Evolutionary conservation across 2,113 vertebrate genomes (phyloP).

Genomic region (Mastomys natalensis): DNA sequence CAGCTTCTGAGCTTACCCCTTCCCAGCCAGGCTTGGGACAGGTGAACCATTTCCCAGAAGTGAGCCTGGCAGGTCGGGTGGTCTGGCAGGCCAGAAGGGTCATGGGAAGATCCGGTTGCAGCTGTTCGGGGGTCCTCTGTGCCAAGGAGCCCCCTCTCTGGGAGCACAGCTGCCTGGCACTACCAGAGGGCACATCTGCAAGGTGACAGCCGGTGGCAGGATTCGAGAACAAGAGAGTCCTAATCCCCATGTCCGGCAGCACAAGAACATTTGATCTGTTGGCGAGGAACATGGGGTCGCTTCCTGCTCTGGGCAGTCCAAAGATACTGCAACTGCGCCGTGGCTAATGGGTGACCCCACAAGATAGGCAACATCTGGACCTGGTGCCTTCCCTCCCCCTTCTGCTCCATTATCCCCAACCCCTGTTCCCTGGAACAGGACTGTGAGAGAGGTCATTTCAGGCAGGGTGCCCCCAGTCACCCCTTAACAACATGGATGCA

Average conservation of each 20-base stretch:
- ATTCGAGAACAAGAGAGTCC: neutral
- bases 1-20: neutral
- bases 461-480: neutral
- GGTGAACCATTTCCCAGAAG: neutral
- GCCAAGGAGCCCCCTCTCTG: neutral
- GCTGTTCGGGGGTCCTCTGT: fast-evolving
- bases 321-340: neutral
- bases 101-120: neutral
- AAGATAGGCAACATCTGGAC: neutral
- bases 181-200: neutral
- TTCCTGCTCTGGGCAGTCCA: neutral
- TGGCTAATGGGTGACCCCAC: neutral
- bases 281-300: fast-evolving
- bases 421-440: neutral
- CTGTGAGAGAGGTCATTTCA: fast-evolving
- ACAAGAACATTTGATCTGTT: constrained; percentile 28
- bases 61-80: neutral
- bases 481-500: fast-evolving
- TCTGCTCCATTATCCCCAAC: neutral
- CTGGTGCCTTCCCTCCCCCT: neutral
- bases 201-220: fast-evolving
- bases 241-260: neutral
- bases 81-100: neutral
- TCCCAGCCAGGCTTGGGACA: too few species aligned
- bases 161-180: constrained; percentile 63